phyloP scores from a whole-genome alignment of 2,888 invertebrate genomes.

The Dicyrtoma fusca region DNA sequence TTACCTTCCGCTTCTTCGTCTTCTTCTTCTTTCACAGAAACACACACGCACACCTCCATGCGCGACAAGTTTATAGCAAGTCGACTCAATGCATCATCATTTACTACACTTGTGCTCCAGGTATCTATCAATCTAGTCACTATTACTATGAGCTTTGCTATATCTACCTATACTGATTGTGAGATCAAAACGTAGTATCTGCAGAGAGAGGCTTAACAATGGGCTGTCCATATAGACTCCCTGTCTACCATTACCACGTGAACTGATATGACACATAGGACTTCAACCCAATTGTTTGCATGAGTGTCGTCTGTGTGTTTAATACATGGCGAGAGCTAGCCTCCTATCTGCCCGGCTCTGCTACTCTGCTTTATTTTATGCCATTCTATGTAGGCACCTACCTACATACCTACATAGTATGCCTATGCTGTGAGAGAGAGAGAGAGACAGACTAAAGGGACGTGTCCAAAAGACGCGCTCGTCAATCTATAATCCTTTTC shows the following conservation, averaged over 20 bases:
- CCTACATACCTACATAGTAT: neutral
- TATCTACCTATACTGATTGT: neutral
- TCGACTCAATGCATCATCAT: neutral
- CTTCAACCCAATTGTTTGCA: slow-evolving; percentile 13
- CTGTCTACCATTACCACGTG: too few species aligned
- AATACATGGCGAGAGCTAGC: neutral
- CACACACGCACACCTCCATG: neutral
- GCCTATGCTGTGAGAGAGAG: too few species aligned
- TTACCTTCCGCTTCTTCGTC: slow-evolving; percentile 2
- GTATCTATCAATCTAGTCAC: neutral
- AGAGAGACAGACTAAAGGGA: slow-evolving; percentile 16
- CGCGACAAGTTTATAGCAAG: neutral
- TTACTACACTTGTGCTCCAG: neutral
- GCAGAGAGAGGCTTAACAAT: too few species aligned
- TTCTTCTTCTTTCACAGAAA: slow-evolving; percentile 7
- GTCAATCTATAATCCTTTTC: slow-evolving; percentile 44
- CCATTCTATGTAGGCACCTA: neutral
- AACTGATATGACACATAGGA: neutral
- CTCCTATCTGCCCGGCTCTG: too few species aligned
- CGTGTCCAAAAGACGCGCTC: slow-evolving; percentile 42
- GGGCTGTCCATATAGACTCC: too few species aligned
- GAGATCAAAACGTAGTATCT: neutral
- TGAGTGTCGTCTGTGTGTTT: slow-evolving; percentile 29
- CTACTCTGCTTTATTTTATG: slow-evolving; percentile 5
- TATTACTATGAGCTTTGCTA: neutral